Evolutionary conservation across 2,113 vertebrate genomes (phyloP), one percentile per base, ranked within the genome.

Genomic region (Syngnathus scovelli): DNA sequence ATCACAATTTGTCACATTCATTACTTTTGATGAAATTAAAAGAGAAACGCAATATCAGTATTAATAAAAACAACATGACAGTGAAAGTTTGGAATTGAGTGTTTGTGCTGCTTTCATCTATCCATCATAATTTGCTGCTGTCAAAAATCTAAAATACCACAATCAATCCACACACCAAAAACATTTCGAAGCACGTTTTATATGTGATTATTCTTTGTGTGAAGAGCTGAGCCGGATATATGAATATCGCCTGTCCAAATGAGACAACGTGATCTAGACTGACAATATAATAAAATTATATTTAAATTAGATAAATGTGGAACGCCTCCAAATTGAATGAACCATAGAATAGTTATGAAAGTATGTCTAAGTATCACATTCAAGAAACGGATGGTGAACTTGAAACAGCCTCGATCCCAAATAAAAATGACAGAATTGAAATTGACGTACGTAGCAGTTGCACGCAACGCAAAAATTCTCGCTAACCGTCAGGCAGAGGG

Each of bases 121-220:
- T 85, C 76, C 76, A 75, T 83, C 70, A 80, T 82, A 77, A 86
- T 87, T 82, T 78, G 59, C 63, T 55, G 48, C 77, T 85, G 76
- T 85, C 80, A 88, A 36, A 62, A 44, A 60, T 51, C 39, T 55
- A 66, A 76, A 68, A 77, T 71, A 68, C 36, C 52, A 46, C 60
- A 51, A 78, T 82, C 77, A 48, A 64, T 75, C 72, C 67, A 64
- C 73, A 82, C 27, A 49, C 46, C 9, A 81, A 69, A 81, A 75
- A 70, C 72, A 72, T 79, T 83, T 79, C 64, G 76, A 66, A 78
- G 76, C 61, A 74, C 64, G 54, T 68, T 76, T 83, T 81, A 76
- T 46, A 77, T 85, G 56, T 66, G 74, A 85, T 77, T 66, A 68
- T 78, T 73, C 38, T 69, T 72, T 61, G 63, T 36, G 67, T 66